Percentiles rank a stretch among this genome's conserved stretches.
Evolutionary conservation across 2,797 vertebrate species (phyloP).

Genomic region (Hippoglossus hippoglossus): DNA sequence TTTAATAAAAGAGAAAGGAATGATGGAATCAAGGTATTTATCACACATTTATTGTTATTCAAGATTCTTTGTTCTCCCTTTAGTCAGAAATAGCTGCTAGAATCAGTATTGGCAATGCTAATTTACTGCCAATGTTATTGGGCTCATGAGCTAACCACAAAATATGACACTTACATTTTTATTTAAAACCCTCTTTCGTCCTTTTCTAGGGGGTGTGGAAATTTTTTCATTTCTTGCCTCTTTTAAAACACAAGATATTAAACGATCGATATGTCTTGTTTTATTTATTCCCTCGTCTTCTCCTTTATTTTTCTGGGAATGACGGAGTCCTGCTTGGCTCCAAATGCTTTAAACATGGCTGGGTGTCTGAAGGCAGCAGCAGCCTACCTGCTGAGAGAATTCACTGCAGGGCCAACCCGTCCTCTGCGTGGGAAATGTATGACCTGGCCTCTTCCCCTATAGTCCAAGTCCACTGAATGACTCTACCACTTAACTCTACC

Average conservation of each 20-base stretch:
- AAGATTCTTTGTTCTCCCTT: slow-evolving; percentile 13
- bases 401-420: slow-evolving; percentile 83
- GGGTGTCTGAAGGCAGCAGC: slow-evolving; percentile 76
- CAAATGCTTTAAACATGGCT: slow-evolving; percentile 87
- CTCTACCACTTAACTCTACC: slow-evolving; percentile 47
- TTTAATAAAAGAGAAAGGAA: slow-evolving; percentile 28
- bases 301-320: slow-evolving; percentile 71
- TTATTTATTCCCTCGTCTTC: slow-evolving; percentile 42
- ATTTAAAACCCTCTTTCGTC: slow-evolving; percentile 24
- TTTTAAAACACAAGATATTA: slow-evolving; percentile 31
- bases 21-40: slow-evolving; percentile 9
- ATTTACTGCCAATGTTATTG: slow-evolving; percentile 18
- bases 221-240: slow-evolving; percentile 14
- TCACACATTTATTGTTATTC: slow-evolving; percentile 37
- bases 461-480: slow-evolving; percentile 48
- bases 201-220: neutral
- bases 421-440: slow-evolving; percentile 80
- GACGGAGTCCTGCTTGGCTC: slow-evolving; percentile 76
- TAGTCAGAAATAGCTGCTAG: slow-evolving; percentile 7
- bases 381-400: slow-evolving; percentile 85
- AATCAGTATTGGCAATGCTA: slow-evolving; percentile 12
- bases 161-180: slow-evolving; percentile 14
- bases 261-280: slow-evolving; percentile 53
- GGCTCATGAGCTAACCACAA: slow-evolving; percentile 22
- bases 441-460: slow-evolving; percentile 68